Base-by-base conservation (phyloP, 2,888 invertebrate genomes). In the Acleris cristana region DNA sequence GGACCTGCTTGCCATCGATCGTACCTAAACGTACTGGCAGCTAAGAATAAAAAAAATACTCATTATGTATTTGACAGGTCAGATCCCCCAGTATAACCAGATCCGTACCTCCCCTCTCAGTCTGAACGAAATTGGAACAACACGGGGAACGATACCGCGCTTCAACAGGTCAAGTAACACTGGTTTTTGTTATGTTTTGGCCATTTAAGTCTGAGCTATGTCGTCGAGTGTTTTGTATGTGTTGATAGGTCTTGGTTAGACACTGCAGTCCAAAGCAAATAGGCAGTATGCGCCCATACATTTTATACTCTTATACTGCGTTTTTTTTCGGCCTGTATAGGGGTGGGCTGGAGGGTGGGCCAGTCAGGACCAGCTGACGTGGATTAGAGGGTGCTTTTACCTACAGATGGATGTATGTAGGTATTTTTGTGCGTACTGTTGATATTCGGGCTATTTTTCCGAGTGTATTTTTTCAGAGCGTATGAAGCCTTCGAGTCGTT, bases 301-400 rank as follows among this genome's bases (percentile, higher is more conserved):
- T 12, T 40, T 40, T 40, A 40, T 40, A 40, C 40, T 40, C 14
- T 3, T 40, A 40, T 40, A 40, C 40, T 40, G 14, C 40, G 40
- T 40, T 40, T 40, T 40, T 79, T 12, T 40, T 40, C 14, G 10
- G 14, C 1, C 40, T 40, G 14, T 3, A 40, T 34, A 14, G 40
- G 86, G 86, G 87, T 84, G 76, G 76, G 82, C 80, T 76, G 73
- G 70, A 74, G 80, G 79, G 76, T 56, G 72, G 83, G 86, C 89
- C 91, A 91, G 91, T 92, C 92, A 90, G 73, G 78, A 86, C 86
- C 92, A 92, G 92, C 92, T 92, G 92, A 92, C 92, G 87, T 77
- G 89, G 88, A 89, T 90, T 89, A 90, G 83, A 81, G 88, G 90
- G 89, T 84, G 88, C 86, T 87, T 87, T 86, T 89, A 89, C 90